phyloP scores from a whole-genome alignment of 2,888 invertebrate species.

The Hetaerina titia region DNA sequence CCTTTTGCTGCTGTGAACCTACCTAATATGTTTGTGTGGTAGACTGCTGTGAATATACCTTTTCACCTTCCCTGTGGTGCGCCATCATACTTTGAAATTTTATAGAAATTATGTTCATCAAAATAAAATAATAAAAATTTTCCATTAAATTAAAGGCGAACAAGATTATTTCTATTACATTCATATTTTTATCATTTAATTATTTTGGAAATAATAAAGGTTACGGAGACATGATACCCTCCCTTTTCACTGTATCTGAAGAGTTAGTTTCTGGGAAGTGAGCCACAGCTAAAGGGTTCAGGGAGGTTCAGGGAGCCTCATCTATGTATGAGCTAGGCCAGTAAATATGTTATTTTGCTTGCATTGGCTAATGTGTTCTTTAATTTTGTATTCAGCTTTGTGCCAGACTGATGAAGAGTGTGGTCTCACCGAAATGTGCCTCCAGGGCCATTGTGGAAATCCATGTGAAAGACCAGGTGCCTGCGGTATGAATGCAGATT shows the following conservation, averaged over 20 bases:
- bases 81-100: too few relatives aligned
- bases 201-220: too few relatives aligned
- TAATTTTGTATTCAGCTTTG: slow-evolving; percentile 80
- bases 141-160: too few relatives aligned
- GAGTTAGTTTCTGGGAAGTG: background rate
- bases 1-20: too few relatives aligned
- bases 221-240: too few relatives aligned
- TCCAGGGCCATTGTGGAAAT: slow-evolving; percentile 89
- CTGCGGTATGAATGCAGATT: slow-evolving; percentile 92
- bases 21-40: too few relatives aligned
- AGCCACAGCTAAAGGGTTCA: background rate
- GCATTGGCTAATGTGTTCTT: background rate
- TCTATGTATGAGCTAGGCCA: slow-evolving; percentile 43
- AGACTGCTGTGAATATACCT: too few relatives aligned
- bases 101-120: too few relatives aligned
- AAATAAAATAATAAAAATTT: too few relatives aligned
- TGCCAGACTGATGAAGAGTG: slow-evolving; percentile 91
- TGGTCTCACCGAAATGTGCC: slow-evolving; percentile 87
- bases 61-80: too few relatives aligned
- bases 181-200: too few relatives aligned
- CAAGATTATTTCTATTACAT: too few relatives aligned
- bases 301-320: background rate
- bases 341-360: slow-evolving; percentile 59
- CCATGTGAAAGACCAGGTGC: slow-evolving; percentile 87
- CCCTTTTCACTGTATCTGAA: background rate